A percentile compares a stretch with the other conserved stretches of the same genome.
phyloP scores from a whole-genome alignment of 2,113 vertebrate species.

The Chaetodon trifascialis region DNA sequence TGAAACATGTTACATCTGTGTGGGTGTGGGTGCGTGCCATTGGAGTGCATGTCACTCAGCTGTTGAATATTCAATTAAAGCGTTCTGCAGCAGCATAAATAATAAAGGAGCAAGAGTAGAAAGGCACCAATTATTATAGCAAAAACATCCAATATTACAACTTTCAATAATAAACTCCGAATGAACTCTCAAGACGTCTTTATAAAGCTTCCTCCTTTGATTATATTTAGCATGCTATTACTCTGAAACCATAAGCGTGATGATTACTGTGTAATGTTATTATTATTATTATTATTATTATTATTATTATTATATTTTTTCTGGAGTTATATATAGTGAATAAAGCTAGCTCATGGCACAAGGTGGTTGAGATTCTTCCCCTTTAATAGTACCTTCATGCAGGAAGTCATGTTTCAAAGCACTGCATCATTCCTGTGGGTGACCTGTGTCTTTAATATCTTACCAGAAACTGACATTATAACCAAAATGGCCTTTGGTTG shows the following conservation, averaged over 20 bases:
- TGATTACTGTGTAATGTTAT: background rate
- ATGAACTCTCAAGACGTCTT: conserved; percentile 30
- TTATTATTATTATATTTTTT: background rate
- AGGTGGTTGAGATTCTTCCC: background rate
- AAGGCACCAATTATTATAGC: conserved; percentile 16
- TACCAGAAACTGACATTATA: conserved; percentile 19
- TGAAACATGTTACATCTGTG: conserved; percentile 2
- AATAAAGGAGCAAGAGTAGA: conserved; percentile 28
- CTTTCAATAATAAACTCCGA: conserved; percentile 35
- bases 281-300: conserved; percentile 1
- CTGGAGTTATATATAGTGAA: background rate
- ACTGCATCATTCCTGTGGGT: background rate
- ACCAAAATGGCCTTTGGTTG: background rate
- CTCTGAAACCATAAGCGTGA: conserved; percentile 2
- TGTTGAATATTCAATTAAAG: conserved; percentile 18
- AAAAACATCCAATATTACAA: conserved; percentile 16
- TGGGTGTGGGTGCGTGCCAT: conserved; percentile 1
- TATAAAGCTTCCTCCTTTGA: background rate
- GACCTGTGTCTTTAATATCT: background rate
- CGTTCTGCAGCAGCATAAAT: conserved; percentile 26
- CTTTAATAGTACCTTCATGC: background rate
- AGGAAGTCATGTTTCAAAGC: conserved; percentile 7
- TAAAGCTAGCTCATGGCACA: background rate
- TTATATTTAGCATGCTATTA: background rate
- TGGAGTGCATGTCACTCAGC: background rate